A percentile compares a stretch with the other conserved stretches of the same genome.
phyloP scores from a whole-genome alignment of 2,888 invertebrate genomes.

The Cataglyphis cursor region DNA sequence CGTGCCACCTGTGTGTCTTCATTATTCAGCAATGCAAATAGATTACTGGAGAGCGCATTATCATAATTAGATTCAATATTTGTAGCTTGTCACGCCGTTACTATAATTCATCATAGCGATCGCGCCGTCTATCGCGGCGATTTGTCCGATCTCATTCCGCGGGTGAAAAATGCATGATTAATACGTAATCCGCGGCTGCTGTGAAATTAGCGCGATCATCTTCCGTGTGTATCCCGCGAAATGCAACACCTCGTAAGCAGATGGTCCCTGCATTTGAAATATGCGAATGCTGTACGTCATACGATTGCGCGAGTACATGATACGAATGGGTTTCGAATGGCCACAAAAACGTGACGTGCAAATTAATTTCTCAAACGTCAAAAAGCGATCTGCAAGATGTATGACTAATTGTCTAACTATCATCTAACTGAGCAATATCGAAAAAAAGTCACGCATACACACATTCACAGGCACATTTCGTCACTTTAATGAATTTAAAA shows the following conservation, averaged over 20 bases:
- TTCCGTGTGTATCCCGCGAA: not conserved
- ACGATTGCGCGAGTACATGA: not conserved
- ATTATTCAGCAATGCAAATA: conserved; percentile 83
- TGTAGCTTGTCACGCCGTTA: conserved; percentile 82
- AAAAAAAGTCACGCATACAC: not conserved
- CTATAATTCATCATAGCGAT: conserved; percentile 79
- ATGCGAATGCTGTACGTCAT: conserved; percentile 6
- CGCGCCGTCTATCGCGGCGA: conserved; percentile 63
- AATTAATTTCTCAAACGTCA: conserved; percentile 28
- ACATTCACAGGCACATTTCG: not conserved
- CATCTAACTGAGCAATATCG: not conserved
- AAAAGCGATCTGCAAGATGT: conserved; percentile 7
- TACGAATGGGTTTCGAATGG: conserved; percentile 13
- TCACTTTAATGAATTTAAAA: conserved; percentile 16
- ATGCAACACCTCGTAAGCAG: not conserved
- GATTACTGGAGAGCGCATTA: conserved; percentile 80
- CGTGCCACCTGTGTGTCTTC: conserved; percentile 81
- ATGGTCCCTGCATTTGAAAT: conserved; percentile 1
- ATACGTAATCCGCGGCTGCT: conserved; percentile 26
- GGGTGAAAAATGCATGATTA: conserved; percentile 53
- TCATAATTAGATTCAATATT: conserved; percentile 85
- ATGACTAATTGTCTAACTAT: conserved; percentile 24
- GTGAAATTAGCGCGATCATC: conserved; percentile 41
- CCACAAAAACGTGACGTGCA: conserved; percentile 40
- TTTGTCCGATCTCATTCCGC: conserved; percentile 62